These are phyloP conservation scores for Galaxea fascicularis DNA, from an alignment of 92 coral and sea anemone species.

Conservation along the genomic window DNA sequence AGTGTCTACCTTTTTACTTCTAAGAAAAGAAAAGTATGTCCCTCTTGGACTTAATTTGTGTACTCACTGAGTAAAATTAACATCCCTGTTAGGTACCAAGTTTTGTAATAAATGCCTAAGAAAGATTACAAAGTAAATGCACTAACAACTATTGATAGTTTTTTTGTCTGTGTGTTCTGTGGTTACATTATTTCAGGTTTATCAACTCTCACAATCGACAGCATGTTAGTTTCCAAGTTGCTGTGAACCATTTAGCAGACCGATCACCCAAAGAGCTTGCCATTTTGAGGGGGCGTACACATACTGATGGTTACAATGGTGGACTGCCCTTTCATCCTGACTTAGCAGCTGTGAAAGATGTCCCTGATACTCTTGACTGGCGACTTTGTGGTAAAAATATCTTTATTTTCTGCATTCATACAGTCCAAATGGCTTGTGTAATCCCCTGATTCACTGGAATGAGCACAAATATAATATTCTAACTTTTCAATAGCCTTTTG, in stretches of 20 bases:
- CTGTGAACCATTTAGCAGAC: constrained; percentile 90
- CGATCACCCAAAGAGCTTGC: constrained; percentile 77
- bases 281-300: constrained; percentile 83
- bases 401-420: neutral
- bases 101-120: no score
- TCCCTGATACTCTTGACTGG: constrained; percentile 88
- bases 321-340: constrained; percentile 91
- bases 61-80: no score
- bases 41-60: no score
- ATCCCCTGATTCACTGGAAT: no score
- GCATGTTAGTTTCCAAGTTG: constrained; percentile 85
- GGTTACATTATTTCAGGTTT: constrained; percentile 58
- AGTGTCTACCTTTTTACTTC: no score
- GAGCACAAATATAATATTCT: no score
- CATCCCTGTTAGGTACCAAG: no score
- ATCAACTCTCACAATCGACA: constrained; percentile 94
- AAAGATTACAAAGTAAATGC: no score
- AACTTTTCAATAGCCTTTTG: no score
- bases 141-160: no score
- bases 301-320: constrained; percentile 82
- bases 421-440: no score
- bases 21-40: no score
- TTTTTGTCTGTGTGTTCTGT: neutral
- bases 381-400: constrained; percentile 68
- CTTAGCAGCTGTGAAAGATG: constrained; percentile 71